phyloP scores from a whole-genome alignment of 2,113 vertebrate species.

The Uria aalge region DNA sequence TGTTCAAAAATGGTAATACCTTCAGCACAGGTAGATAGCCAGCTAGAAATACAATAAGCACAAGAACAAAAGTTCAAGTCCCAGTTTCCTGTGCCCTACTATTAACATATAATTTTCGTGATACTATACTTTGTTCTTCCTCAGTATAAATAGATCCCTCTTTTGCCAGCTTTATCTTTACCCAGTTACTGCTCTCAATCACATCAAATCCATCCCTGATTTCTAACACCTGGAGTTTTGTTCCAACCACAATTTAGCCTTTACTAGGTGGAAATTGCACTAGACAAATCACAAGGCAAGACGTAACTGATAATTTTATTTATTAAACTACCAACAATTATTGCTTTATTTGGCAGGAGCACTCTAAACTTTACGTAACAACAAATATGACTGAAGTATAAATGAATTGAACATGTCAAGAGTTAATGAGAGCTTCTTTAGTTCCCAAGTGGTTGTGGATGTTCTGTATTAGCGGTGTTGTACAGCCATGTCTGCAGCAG shows the following conservation, averaged over 20 bases:
- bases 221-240: background rate
- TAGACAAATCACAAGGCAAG: background rate
- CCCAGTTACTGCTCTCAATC: background rate
- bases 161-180: background rate
- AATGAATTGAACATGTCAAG: background rate
- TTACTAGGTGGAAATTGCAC: background rate
- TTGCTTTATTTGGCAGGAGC: background rate
- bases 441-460: background rate
- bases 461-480: rapidly evolving
- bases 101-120: background rate
- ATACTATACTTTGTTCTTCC: background rate
- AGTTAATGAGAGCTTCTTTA: background rate
- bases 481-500: background rate
- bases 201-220: background rate
- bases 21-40: background rate
- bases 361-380: background rate
- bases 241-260: background rate
- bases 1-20: background rate
- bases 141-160: background rate
- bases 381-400: background rate
- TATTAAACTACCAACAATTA: background rate
- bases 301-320: background rate
- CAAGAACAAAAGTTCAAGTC: background rate
- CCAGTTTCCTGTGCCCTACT: background rate
- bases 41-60: background rate